Percentiles rank a stretch among this genome's conserved stretches.
Evolutionary conservation across 2,797 vertebrate genomes (phyloP).

Genomic region (Melanotaenia boesemani): DNA sequence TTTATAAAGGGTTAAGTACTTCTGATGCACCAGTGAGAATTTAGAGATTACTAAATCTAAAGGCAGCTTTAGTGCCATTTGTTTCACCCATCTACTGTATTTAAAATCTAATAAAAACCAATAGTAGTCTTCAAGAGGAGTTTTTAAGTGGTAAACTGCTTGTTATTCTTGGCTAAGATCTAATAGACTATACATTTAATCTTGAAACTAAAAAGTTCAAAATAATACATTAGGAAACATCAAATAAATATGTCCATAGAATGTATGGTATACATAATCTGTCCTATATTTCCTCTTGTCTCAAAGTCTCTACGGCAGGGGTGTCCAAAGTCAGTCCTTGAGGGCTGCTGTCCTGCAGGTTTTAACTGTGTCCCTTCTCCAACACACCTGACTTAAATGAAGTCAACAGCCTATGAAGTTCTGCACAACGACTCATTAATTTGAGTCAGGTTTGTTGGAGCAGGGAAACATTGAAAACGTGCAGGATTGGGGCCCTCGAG

Average conservation of each 20-base stretch:
- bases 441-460: too few species aligned
- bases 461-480: too few species aligned
- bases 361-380: too few species aligned
- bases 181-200: neutral
- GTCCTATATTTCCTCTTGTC: neutral
- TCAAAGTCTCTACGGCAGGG: too few species aligned
- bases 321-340: too few species aligned
- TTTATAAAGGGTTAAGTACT: slow-evolving; percentile 7
- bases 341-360: too few species aligned
- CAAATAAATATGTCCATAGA: neutral
- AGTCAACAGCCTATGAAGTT: too few species aligned
- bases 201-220: neutral
- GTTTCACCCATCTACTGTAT: neutral
- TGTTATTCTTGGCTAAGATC: neutral
- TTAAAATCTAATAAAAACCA: neutral
- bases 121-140: neutral
- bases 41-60: neutral
- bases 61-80: neutral
- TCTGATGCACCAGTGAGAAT: slow-evolving; percentile 1
- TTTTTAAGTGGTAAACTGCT: neutral
- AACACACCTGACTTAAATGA: too few species aligned
- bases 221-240: neutral
- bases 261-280: neutral
- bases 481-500: too few species aligned
- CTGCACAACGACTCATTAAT: too few species aligned